Conservation (phyloP, 2,113 vertebrate species). For the Athene cunicularia region DNA sequence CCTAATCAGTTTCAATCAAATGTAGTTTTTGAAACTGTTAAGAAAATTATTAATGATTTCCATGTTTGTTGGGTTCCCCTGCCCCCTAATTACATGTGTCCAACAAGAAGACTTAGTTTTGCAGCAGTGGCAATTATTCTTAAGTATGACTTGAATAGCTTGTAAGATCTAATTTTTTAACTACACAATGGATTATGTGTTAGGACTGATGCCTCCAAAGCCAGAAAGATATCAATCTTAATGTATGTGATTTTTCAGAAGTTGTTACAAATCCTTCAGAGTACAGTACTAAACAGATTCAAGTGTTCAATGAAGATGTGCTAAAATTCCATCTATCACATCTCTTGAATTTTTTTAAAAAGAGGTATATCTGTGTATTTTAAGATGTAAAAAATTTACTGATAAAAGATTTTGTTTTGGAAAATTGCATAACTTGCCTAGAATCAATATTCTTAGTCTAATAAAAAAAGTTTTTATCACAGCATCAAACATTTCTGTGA, state of each 20-base stretch:
- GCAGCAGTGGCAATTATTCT: neutral
- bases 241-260: neutral
- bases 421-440: neutral
- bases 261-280: slow-evolving; percentile 51
- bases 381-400: neutral
- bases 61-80: neutral
- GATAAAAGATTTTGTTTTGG: neutral
- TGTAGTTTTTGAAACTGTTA: neutral
- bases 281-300: neutral
- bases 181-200: neutral
- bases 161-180: neutral
- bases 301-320: neutral
- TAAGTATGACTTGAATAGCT: neutral
- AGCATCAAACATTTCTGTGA: slow-evolving; percentile 62
- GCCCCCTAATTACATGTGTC: neutral
- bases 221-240: neutral
- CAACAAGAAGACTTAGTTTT: neutral
- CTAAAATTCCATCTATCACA: neutral
- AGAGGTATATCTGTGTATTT: neutral
- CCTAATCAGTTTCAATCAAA: neutral
- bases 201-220: neutral
- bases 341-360: neutral
- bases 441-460: neutral
- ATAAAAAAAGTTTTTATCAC: neutral
- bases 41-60: neutral